phyloP scores from a whole-genome alignment of 2,888 invertebrate genomes.

The Tuta absoluta region DNA sequence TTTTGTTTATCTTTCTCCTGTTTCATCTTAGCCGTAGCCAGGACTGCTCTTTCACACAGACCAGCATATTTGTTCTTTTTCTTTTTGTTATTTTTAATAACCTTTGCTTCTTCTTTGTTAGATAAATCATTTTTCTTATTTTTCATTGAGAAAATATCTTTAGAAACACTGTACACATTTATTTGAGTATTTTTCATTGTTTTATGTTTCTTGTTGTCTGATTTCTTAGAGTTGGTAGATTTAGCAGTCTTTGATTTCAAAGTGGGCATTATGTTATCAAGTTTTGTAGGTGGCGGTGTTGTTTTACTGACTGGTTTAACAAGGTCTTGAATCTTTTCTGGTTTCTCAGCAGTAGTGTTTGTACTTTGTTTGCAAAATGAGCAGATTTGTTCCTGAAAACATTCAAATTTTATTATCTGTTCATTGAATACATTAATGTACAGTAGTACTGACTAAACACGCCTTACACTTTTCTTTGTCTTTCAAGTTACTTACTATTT shows the following conservation, averaged over 20 bases:
- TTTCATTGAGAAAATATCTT: constrained; percentile 63
- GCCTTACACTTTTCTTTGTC: too few species aligned
- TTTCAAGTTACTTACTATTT: constrained; percentile 58
- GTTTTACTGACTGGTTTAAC: constrained; percentile 21
- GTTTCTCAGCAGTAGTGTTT: constrained; percentile 47
- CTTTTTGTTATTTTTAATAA: constrained; percentile 70
- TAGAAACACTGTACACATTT: constrained; percentile 63
- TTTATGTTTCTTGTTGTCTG: constrained; percentile 26
- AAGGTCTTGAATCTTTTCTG: constrained; percentile 37
- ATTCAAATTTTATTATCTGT: too few species aligned
- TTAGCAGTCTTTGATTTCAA: constrained; percentile 28
- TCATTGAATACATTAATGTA: too few species aligned
- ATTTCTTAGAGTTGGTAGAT: constrained; percentile 13
- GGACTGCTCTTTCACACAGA: constrained; percentile 66
- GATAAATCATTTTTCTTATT: constrained; percentile 59
- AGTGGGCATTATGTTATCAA: not conserved
- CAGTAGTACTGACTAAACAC: too few species aligned
- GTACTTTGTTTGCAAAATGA: constrained; percentile 58
- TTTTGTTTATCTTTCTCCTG: constrained; percentile 50
- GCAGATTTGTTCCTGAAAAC: constrained; percentile 63
- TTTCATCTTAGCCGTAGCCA: constrained; percentile 65
- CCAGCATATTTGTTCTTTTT: constrained; percentile 75
- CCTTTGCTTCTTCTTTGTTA: constrained; percentile 51
- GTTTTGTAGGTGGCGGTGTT: not conserved
- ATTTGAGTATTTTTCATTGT: constrained; percentile 31